phyloP scores from a whole-genome alignment of 2,113 vertebrate species.

The Spheniscus mendiculus region DNA sequence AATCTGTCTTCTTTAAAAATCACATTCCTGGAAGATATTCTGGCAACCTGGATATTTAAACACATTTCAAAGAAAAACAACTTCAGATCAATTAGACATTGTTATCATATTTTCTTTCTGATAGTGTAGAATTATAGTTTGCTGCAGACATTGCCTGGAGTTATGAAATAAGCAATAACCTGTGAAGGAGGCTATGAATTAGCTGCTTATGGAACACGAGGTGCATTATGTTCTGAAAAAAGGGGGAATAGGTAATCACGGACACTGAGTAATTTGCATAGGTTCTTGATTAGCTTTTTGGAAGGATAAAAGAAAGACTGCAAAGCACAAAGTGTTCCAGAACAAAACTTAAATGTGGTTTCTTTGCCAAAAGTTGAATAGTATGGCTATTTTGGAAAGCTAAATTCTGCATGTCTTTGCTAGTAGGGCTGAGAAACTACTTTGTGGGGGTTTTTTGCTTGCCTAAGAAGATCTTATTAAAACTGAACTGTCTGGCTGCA shows the following conservation, averaged over 20 bases:
- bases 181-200: background rate
- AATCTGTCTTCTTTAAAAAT: slow-evolving; percentile 83
- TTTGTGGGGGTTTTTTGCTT: background rate
- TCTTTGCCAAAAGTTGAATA: background rate
- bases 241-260: background rate
- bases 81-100: slow-evolving; percentile 74
- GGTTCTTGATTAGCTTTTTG: background rate
- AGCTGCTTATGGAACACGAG: background rate
- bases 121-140: background rate
- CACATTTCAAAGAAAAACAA: slow-evolving; percentile 79
- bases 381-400: background rate
- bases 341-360: background rate
- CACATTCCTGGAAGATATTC: slow-evolving; percentile 82
- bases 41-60: slow-evolving; percentile 82
- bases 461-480: background rate
- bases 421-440: background rate
- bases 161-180: background rate
- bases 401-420: background rate
- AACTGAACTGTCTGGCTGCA: background rate
- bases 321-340: slow-evolving; percentile 32
- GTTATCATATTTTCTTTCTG: slow-evolving; percentile 61
- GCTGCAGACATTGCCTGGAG: background rate
- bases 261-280: background rate
- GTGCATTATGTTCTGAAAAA: background rate
- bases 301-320: background rate